Percentiles rank a stretch among this genome's conserved stretches.
phyloP scores from a whole-genome alignment of 2,888 invertebrate species.

The Pachliopta kotzebuea region DNA sequence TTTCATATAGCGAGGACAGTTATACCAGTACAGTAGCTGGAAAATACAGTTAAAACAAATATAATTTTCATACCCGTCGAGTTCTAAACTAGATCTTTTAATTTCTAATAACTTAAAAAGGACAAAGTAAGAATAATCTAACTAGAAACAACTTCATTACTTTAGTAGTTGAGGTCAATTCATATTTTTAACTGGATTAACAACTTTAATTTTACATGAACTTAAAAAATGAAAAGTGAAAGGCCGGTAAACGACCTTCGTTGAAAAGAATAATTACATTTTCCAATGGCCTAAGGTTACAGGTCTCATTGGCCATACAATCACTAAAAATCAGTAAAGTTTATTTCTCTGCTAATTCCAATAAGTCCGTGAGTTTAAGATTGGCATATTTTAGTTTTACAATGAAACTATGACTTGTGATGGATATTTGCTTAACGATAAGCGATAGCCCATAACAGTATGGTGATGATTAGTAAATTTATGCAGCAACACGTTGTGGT shows the following conservation, averaged over 20 bases:
- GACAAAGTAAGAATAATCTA: neutral
- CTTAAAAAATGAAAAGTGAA: neutral
- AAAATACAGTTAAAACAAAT: conserved; percentile 33
- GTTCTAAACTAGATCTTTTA: neutral
- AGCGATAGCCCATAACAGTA: too few relatives aligned
- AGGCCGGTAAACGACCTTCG: neutral
- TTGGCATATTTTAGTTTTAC: neutral
- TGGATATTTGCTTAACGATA: too few relatives aligned
- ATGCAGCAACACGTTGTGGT: too few relatives aligned
- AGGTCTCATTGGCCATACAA: too few relatives aligned
- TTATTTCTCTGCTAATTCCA: neutral
- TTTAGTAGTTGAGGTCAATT: neutral
- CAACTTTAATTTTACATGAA: neutral
- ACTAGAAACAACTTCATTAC: neutral
- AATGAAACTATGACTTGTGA: neutral
- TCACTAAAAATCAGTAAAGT: neutral
- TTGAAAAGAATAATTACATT: neutral
- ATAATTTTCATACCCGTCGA: conserved; percentile 11
- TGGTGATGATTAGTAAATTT: too few relatives aligned
- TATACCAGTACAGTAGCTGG: conserved; percentile 73
- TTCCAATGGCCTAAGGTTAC: neutral
- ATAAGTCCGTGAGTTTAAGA: neutral
- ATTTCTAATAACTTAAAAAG: neutral
- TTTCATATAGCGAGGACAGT: conserved; percentile 62
- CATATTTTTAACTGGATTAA: neutral